Percentiles rank a stretch among this genome's conserved stretches.
These are phyloP conservation scores for Hedya salicella DNA, from an alignment of 2,888 invertebrate species.

Conservation along the genomic window DNA sequence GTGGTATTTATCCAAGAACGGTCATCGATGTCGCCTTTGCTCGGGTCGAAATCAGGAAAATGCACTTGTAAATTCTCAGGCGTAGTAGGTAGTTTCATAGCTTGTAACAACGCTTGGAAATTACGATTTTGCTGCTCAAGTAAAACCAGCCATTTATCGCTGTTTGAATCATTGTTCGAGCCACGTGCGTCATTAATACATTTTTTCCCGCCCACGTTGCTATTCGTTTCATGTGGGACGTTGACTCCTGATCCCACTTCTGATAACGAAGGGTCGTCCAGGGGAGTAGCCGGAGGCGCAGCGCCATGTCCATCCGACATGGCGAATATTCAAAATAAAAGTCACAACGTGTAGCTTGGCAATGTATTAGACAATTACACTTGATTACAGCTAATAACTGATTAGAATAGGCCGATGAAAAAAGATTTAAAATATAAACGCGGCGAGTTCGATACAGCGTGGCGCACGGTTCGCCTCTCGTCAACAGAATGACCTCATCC, in stretches of 20 bases:
- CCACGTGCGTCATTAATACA: no score
- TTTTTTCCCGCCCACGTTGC: no score
- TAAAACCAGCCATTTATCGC: not conserved
- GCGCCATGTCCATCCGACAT: not conserved
- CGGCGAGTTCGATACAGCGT: not conserved
- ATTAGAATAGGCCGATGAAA: not conserved
- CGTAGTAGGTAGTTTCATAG: not conserved
- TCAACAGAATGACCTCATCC: no score
- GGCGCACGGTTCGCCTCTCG: no score
- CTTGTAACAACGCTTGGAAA: not conserved
- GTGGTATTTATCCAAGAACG: not conserved
- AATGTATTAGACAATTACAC: not conserved
- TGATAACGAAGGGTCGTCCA: not conserved
- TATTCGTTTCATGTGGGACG: no score
- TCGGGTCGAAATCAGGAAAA: not conserved
- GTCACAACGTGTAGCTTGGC: not conserved
- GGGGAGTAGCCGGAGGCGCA: not conserved
- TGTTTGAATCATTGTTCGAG: not conserved
- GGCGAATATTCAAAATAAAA: slow-evolving; percentile 1
- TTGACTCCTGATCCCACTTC: no score
- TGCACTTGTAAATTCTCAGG: not conserved
- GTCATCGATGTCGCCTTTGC: not conserved
- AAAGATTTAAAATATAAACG: not conserved
- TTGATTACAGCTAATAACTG: not conserved
- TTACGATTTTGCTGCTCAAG: not conserved